Percentiles rank a stretch among this genome's conserved stretches.
Evolutionary conservation across 1,140 invertebrate species (phyloP).

Genomic region (Rhyacophila brunnea): DNA sequence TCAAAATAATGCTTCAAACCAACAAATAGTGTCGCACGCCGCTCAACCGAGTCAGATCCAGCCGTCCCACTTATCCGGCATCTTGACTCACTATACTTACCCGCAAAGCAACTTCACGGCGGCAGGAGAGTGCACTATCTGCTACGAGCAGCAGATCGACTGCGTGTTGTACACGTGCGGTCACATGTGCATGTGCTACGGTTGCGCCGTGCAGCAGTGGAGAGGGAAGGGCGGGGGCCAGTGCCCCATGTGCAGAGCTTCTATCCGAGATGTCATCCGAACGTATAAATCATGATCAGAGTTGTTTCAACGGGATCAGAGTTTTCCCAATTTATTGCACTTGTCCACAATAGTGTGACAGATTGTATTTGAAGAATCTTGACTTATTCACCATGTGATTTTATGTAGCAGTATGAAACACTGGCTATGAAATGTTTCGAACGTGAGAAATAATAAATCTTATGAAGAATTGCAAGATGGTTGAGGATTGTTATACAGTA

Average conservation of each 20-base stretch:
- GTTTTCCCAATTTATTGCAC: no score
- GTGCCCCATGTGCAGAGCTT: constrained; percentile 90
- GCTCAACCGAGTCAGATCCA: constrained; percentile 1
- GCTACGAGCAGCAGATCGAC: constrained; percentile 90
- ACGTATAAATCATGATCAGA: constrained; percentile 84
- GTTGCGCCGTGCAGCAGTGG: constrained; percentile 93
- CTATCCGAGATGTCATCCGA: constrained; percentile 92
- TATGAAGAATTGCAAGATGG: no score
- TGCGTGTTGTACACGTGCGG: constrained; percentile 95
- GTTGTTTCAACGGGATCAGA: no score
- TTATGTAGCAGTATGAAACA: no score
- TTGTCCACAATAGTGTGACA: no score
- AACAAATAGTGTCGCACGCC: constrained; percentile 10
- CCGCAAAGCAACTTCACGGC: constrained; percentile 35
- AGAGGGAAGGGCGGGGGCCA: constrained; percentile 83
- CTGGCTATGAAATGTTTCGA: no score
- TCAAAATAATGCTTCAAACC: constrained; percentile 23
- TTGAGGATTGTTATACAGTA: no score
- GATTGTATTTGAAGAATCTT: no score
- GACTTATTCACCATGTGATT: no score
- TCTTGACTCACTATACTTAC: constrained; percentile 38
- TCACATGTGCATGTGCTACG: constrained; percentile 98
- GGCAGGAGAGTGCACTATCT: constrained; percentile 83
- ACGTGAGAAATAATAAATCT: no score
- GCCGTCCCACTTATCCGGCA: constrained; percentile 1